Evolutionary conservation across 2,888 invertebrate species (phyloP).

Genomic region (Noctua fimbriata): DNA sequence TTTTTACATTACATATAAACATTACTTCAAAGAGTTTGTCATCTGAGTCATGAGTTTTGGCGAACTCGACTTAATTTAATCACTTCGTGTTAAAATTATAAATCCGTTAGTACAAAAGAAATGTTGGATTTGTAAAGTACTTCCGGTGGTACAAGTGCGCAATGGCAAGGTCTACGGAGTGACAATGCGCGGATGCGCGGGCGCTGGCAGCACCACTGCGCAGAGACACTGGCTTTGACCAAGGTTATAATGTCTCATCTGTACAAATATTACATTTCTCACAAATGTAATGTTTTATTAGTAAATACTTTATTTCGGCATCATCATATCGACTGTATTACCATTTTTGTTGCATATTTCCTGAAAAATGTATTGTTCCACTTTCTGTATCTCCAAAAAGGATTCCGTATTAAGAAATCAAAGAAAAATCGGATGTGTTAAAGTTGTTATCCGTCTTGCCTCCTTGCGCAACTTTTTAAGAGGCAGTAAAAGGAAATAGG

Average conservation of each 20-base stretch:
- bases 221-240: conserved; percentile 34
- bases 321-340: background rate
- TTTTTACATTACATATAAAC: background rate
- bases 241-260: conserved; percentile 59
- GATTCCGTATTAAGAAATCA: conserved; percentile 19
- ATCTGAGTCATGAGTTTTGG: conserved; percentile 29
- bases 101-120: conserved; percentile 39
- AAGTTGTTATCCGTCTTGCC: conserved; percentile 16
- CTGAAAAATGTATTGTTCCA: background rate
- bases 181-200: conserved; percentile 54
- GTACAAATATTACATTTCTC: conserved; percentile 48
- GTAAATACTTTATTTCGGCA: background rate
- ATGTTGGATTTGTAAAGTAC: conserved; percentile 28
- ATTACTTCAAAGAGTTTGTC: conserved; percentile 1
- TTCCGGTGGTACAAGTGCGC: conserved; percentile 54
- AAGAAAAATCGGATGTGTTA: conserved; percentile 25
- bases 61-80: background rate
- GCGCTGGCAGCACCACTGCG: conserved; percentile 19
- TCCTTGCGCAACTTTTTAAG: conserved; percentile 39
- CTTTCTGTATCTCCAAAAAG: conserved; percentile 1
- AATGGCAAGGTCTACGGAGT: conserved; percentile 53
- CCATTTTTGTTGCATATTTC: background rate
- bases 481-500: conserved; percentile 48
- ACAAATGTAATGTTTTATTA: conserved; percentile 14
- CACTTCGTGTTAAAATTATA: conserved; percentile 17